Percentiles rank a stretch among this genome's conserved stretches.
These are phyloP conservation scores for Plebejus argus DNA, from an alignment of 2,888 invertebrate genomes.

Conservation along the genomic window DNA sequence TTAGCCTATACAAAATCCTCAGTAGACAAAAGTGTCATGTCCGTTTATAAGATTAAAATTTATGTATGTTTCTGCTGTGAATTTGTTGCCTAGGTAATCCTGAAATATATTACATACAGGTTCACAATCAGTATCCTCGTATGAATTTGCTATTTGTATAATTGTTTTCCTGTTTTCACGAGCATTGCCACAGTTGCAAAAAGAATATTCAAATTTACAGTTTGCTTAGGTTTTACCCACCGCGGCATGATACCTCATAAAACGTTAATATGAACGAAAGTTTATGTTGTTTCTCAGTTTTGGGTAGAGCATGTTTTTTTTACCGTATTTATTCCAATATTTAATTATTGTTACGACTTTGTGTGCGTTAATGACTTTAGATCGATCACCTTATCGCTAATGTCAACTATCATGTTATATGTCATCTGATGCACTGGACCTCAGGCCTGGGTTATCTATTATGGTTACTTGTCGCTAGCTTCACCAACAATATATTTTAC, in stretches of 20 bases:
- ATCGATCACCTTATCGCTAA: constrained; percentile 62
- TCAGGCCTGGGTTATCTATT: constrained; percentile 53
- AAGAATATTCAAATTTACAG: neutral
- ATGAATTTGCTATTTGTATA: neutral
- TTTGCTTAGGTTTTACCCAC: neutral
- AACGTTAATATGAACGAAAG: too few species aligned
- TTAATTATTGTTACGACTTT: constrained; percentile 44
- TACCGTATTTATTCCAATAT: constrained; percentile 28
- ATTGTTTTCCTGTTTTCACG: constrained; percentile 29
- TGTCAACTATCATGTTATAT: constrained; percentile 50
- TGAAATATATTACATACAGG: neutral
- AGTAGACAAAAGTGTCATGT: neutral
- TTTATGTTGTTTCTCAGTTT: too few species aligned
- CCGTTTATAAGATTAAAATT: neutral
- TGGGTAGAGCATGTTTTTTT: neutral
- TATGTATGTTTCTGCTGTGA: neutral
- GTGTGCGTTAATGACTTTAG: constrained; percentile 36
- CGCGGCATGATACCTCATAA: too few species aligned
- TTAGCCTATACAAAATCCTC: neutral
- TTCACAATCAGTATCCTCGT: constrained; percentile 12
- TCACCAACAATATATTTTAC: neutral
- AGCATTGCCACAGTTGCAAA: neutral
- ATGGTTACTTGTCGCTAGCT: constrained; percentile 47
- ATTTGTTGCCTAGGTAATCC: constrained; percentile 7
- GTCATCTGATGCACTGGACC: constrained; percentile 48